These are phyloP conservation scores for Sarcophilus harrisii DNA, from an alignment of 2,797 vertebrate species.

Conservation along the genomic window DNA sequence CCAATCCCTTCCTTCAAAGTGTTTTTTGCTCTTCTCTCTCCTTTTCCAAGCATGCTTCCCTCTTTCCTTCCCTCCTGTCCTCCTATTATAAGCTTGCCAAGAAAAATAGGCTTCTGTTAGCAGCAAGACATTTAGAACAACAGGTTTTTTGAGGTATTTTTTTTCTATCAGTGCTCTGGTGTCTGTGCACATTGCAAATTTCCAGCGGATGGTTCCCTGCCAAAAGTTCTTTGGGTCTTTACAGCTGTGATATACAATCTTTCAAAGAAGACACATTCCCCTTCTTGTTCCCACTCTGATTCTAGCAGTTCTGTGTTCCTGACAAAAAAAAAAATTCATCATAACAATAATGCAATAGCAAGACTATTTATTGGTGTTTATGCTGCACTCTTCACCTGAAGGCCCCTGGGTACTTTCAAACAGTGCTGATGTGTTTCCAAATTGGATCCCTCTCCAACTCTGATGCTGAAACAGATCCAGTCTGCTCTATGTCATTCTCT, in stretches of 20 bases:
- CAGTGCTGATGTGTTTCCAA: constrained; percentile 64
- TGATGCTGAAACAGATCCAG: constrained; percentile 71
- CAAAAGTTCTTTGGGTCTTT: constrained; percentile 68
- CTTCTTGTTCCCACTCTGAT: constrained; percentile 12
- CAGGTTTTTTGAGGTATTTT: constrained; percentile 47
- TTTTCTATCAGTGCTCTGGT: constrained; percentile 45
- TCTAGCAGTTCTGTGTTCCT: constrained; percentile 42
- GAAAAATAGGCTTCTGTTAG: constrained; percentile 63
- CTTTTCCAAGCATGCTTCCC: background rate
- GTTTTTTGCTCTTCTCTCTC: constrained; percentile 2
- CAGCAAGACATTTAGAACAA: constrained; percentile 70
- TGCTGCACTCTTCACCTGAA: constrained; percentile 61
- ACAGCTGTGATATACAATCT: constrained; percentile 71
- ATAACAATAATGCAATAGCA: constrained; percentile 64
- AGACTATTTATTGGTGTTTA: constrained; percentile 72
- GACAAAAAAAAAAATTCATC: constrained; percentile 53
- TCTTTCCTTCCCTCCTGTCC: background rate
- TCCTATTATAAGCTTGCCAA: constrained; percentile 19
- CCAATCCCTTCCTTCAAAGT: constrained; percentile 26
- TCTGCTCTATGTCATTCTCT: constrained; percentile 72
- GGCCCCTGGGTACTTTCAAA: constrained; percentile 60
- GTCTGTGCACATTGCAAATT: constrained; percentile 65
- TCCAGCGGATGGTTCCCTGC: constrained; percentile 64
- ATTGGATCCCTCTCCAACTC: constrained; percentile 56
- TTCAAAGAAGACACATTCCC: constrained; percentile 19